Conservation (phyloP, 2,888 invertebrate species). For the Vesta saturnalis region DNA sequence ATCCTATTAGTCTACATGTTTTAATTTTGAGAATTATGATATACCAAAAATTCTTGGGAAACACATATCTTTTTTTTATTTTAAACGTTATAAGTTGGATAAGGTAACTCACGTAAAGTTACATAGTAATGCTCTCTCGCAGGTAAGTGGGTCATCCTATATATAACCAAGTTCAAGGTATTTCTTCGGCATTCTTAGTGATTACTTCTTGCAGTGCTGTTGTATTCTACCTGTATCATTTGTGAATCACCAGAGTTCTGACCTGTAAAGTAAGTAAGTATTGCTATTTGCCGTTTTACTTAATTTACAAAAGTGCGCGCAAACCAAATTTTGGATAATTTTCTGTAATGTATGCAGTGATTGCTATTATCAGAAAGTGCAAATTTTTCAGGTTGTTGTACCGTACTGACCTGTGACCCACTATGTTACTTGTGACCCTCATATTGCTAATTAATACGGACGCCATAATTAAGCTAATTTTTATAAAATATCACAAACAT, state of each 20-base stretch:
- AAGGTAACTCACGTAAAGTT: slow-evolving; percentile 30
- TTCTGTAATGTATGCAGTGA: no score
- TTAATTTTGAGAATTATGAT: no score
- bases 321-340: no score
- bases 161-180: slow-evolving; percentile 86
- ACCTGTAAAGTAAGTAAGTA: slow-evolving; percentile 21
- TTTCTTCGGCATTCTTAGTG: slow-evolving; percentile 64
- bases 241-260: slow-evolving; percentile 22
- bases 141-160: slow-evolving; percentile 81
- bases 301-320: no score
- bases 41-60: slow-evolving; percentile 6
- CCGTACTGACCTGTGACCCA: slow-evolving; percentile 37
- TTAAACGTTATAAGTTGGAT: slow-evolving; percentile 17
- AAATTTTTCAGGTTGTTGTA: no score
- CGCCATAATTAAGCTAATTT: no score
- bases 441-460: slow-evolving; percentile 36
- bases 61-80: slow-evolving; percentile 19
- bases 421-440: slow-evolving; percentile 46
- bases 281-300: no score
- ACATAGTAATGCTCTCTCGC: slow-evolving; percentile 43
- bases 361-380: no score
- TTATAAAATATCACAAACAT: no score
- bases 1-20: no score
- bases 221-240: slow-evolving; percentile 24
- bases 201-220: slow-evolving; percentile 49